Conservation (phyloP, 2,888 invertebrate species). For the Thumatha senex region DNA sequence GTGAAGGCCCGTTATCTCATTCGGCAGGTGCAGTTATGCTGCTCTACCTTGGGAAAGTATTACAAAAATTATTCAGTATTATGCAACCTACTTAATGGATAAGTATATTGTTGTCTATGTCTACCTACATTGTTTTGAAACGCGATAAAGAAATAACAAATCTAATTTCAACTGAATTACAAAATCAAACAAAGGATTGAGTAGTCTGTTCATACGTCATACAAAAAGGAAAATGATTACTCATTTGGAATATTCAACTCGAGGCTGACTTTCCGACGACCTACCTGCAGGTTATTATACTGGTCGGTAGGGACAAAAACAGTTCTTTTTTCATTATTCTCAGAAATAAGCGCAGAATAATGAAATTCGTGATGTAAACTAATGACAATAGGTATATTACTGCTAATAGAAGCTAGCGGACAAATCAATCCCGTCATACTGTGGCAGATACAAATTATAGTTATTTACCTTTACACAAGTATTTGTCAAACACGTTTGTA, state of each 20-base stretch:
- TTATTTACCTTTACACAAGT: background rate
- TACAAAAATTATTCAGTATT: slow-evolving; percentile 69
- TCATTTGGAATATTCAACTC: slow-evolving; percentile 58
- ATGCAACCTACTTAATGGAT: slow-evolving; percentile 49
- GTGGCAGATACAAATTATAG: background rate
- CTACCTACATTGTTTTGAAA: background rate
- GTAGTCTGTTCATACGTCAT: slow-evolving; percentile 30
- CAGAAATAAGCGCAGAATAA: slow-evolving; percentile 46
- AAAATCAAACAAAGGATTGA: slow-evolving; percentile 40
- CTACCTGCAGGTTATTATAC: slow-evolving; percentile 77
- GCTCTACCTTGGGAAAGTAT: slow-evolving; percentile 72
- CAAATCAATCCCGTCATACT: background rate
- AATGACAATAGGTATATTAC: slow-evolving; percentile 36
- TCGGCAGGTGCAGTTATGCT: slow-evolving; percentile 74
- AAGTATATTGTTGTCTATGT: slow-evolving; percentile 13
- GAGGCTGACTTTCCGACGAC: slow-evolving; percentile 70
- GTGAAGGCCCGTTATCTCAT: slow-evolving; percentile 75
- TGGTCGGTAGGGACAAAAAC: slow-evolving; percentile 64
- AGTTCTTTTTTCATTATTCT: slow-evolving; percentile 51
- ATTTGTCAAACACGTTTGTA: too few relatives aligned
- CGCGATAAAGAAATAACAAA: background rate
- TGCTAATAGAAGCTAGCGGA: slow-evolving; percentile 29
- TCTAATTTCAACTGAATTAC: background rate
- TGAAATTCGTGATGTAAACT: slow-evolving; percentile 38
- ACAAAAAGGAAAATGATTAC: slow-evolving; percentile 55